phyloP scores from a whole-genome alignment of 2,113 vertebrate species.

The Chionodraco myersi region DNA sequence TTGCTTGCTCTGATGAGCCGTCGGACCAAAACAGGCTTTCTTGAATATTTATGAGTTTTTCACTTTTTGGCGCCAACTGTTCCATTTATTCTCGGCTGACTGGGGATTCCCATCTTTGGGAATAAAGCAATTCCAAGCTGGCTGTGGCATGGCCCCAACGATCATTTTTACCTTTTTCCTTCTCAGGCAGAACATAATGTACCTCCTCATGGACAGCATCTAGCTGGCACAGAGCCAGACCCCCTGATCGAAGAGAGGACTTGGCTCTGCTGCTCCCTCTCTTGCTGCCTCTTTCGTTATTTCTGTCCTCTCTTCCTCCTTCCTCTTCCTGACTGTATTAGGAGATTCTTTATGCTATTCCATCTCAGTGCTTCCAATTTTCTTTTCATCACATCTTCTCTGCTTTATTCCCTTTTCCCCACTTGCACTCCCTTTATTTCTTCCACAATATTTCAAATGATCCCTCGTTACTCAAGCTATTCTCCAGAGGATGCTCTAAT shows the following conservation, averaged over 20 bases:
- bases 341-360: constrained; percentile 22
- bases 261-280: constrained; percentile 57
- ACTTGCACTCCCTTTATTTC: constrained; percentile 16
- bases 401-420: constrained; percentile 18
- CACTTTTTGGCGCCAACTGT: constrained; percentile 74
- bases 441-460: constrained; percentile 41
- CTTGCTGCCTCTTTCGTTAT: constrained; percentile 46
- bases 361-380: constrained; percentile 44
- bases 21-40: constrained; percentile 61
- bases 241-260: constrained; percentile 70
- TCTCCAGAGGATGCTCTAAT: constrained; percentile 68
- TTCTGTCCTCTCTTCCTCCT: constrained; percentile 32
- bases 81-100: constrained; percentile 81
- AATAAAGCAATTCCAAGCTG: constrained; percentile 80
- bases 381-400: constrained; percentile 34
- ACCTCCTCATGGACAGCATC: constrained; percentile 72
- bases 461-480: constrained; percentile 58
- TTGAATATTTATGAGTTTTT: constrained; percentile 81
- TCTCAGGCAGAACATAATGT: constrained; percentile 84
- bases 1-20: constrained; percentile 28
- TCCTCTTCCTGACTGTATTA: constrained; percentile 32
- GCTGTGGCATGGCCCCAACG: constrained; percentile 65
- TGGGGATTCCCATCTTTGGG: constrained; percentile 81
- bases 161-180: constrained; percentile 77
- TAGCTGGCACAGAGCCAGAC: constrained; percentile 78